Evolutionary conservation across 1,140 invertebrate species (phyloP), one percentile per base, ranked within the genome.

Genomic region (Daktulosphaira vitifoliae): DNA sequence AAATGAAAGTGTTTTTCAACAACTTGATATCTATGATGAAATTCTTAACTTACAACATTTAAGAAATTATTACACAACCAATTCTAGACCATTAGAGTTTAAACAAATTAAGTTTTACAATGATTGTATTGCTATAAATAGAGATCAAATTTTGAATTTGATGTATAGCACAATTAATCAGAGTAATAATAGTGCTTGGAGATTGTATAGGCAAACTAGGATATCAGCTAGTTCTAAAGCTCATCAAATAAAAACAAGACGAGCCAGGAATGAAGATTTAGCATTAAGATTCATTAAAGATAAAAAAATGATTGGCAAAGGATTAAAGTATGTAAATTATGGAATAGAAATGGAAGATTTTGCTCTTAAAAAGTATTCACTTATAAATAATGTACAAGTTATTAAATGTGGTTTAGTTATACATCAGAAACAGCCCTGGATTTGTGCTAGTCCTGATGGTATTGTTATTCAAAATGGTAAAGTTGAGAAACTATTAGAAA

Each of bases 391-490:
- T 62, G 42, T 33, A 1, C 3, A 33, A 18, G 42, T 62, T 48
- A 62, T 62, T n/a, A 62, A 62, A n/a, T 62, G 56, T 62, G 56
- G 56, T 9, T 20, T 62, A 9, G 42, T 62, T 20, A 2, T 62
- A 22, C 56, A 62, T 46, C 56, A 62, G 44, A 62, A 48, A 22
- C 56, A 62, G 46, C 56, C 56, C 20, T 62, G 56, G 56, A 48
- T 62, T 1, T 62, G 56, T 48, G 56, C 56, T 46, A 62, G 56
- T 33, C 56, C 56, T 26, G 56, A 62, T 62, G 56, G 56, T 33
- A 46, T 62, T 29, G 23, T 62, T 3, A 22, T 62, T 33, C 23
- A 33, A 20, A n/a, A 16, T 0, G 29, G 46, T 22, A 48, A 48
- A 33, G 13, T 62, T 26, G 29, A 33, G 22, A 62, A 62, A 33